Evolutionary conservation across 2,113 vertebrate genomes (phyloP).

Genomic region (Phaethon lepturus): DNA sequence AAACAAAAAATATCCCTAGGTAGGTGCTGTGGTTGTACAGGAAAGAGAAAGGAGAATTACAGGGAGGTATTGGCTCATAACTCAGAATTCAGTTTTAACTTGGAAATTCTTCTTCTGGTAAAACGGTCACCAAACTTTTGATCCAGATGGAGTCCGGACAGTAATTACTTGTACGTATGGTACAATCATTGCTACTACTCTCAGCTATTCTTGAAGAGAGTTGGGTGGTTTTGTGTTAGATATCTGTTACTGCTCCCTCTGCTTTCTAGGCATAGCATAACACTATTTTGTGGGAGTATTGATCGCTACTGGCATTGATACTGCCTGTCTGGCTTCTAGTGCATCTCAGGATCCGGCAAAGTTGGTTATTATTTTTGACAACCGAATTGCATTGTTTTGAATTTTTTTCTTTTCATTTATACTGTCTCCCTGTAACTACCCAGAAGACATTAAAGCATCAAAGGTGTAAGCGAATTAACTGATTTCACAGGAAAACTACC

Average conservation of each 20-base stretch:
- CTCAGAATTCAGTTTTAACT: neutral
- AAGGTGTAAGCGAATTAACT: neutral
- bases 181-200: neutral
- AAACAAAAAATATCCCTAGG: neutral
- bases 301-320: slow-evolving; percentile 43
- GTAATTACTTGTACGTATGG: slow-evolving; percentile 35
- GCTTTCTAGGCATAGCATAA: slow-evolving; percentile 72
- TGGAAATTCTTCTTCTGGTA: neutral
- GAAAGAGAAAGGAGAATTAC: neutral
- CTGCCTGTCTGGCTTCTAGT: slow-evolving; percentile 45
- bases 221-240: slow-evolving; percentile 50
- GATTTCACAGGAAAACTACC: neutral
- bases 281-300: slow-evolving; percentile 65
- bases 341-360: slow-evolving; percentile 15
- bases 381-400: neutral
- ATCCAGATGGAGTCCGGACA: slow-evolving; percentile 44
- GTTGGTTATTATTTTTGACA: slow-evolving; percentile 12
- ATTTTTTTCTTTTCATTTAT: neutral
- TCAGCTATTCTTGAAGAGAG: slow-evolving; percentile 30
- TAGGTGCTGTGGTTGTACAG: neutral
- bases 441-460: neutral
- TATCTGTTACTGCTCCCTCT: slow-evolving; percentile 69
- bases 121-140: neutral
- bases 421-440: neutral
- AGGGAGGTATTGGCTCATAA: slow-evolving; percentile 6